A percentile compares a stretch with the other conserved stretches of the same genome.
phyloP scores from a whole-genome alignment of 2,888 invertebrate species.

The Acrobasis consociella region DNA sequence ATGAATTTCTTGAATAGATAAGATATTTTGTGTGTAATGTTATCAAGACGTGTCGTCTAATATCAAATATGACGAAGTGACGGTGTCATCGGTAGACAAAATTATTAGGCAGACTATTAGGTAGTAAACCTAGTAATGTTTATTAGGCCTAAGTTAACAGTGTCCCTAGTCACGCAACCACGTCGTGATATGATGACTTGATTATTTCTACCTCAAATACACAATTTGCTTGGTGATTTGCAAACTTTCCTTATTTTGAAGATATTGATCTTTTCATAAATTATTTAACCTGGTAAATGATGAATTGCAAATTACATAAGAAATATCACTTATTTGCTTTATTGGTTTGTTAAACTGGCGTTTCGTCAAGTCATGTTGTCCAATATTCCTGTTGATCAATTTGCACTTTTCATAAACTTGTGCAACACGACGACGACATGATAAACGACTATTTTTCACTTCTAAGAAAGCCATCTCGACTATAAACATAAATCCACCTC shows the following conservation, averaged over 20 bases:
- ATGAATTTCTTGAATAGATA: no score
- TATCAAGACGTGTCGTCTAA: no score
- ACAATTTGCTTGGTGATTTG: background rate
- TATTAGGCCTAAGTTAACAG: no score
- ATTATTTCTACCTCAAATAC: no score
- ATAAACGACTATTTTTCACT: conserved; percentile 15
- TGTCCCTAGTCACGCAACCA: no score
- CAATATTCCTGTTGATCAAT: background rate
- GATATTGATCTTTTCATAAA: background rate
- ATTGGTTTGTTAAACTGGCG: background rate
- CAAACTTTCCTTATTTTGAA: background rate
- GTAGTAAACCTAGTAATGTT: no score
- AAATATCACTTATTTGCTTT: background rate
- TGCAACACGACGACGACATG: conserved; percentile 9
- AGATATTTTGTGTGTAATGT: no score
- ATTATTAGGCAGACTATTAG: no score
- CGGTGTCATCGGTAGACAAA: no score
- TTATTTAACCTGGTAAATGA: background rate
- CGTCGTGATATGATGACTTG: no score
- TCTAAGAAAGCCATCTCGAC: background rate
- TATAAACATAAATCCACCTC: background rate
- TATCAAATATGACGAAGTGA: no score
- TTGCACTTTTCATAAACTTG: conserved; percentile 13
- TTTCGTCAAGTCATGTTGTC: background rate
- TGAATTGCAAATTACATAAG: background rate